Conservation (phyloP, 92 coral and sea anemone genomes). For the Desmophyllum pertusum region DNA sequence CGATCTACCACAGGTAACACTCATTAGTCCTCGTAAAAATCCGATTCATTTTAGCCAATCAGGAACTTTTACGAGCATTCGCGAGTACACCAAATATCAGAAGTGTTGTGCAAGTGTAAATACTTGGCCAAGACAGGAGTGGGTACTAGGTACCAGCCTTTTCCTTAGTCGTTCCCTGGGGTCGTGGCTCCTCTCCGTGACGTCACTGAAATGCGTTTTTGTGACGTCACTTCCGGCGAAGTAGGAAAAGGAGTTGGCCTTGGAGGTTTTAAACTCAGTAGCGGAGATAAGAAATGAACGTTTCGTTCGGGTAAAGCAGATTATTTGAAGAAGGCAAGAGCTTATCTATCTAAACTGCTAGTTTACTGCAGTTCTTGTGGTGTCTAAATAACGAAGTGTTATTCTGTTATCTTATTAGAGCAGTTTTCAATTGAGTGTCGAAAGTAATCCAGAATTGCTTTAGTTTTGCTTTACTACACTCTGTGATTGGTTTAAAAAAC, state of each 20-base stretch:
- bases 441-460: no score
- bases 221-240: background rate
- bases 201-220: background rate
- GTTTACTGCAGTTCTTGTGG: background rate
- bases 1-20: constrained; percentile 82
- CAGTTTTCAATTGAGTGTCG: no score
- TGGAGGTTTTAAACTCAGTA: no score
- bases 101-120: no score
- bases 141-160: no score
- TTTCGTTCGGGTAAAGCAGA: background rate
- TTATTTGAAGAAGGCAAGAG: background rate
- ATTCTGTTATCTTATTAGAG: no score
- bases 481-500: no score
- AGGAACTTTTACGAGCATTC: background rate
- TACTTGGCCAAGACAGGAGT: no score
- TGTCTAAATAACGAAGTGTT: background rate
- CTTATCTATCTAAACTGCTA: background rate
- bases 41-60: background rate
- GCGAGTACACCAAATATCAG: no score
- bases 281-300: no score
- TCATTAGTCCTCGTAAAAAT: background rate
- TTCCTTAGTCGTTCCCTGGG: background rate
- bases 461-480: no score
- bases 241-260: no score
- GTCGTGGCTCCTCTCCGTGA: background rate